phyloP scores from a whole-genome alignment of 2,113 vertebrate species.

The Chlamydotis undulata region DNA sequence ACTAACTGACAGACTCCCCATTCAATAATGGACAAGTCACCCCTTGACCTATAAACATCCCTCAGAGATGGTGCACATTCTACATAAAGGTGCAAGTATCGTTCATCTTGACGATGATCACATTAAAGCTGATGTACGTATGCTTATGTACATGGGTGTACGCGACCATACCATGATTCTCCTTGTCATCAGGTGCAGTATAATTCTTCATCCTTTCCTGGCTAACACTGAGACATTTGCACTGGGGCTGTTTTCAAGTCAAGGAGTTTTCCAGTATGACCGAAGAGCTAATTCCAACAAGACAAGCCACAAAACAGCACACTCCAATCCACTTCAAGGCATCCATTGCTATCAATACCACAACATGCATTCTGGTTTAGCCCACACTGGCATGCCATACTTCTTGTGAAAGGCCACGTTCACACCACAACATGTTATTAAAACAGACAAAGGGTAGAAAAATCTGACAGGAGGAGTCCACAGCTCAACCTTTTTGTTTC shows the following conservation, averaged over 20 bases:
- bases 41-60: background rate
- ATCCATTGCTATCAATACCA: background rate
- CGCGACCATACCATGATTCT: background rate
- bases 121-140: background rate
- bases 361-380: background rate
- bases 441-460: background rate
- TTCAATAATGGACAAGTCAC: background rate
- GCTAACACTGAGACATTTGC: background rate
- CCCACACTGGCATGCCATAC: background rate
- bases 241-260: background rate
- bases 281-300: background rate
- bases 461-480: conserved; percentile 25
- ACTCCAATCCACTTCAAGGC: background rate
- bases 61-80: background rate
- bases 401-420: conserved; percentile 30
- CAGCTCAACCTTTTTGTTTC: background rate
- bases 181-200: background rate
- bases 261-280: background rate
- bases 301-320: background rate
- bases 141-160: background rate
- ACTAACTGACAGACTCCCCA: background rate
- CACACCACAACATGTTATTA: conserved; percentile 1
- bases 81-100: background rate
- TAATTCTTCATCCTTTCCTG: background rate
- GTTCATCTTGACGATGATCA: accelerated